A percentile compares a stretch with the other conserved stretches of the same genome.
phyloP scores from a whole-genome alignment of 2,797 vertebrate species.

The Poeciliopsis infans region DNA sequence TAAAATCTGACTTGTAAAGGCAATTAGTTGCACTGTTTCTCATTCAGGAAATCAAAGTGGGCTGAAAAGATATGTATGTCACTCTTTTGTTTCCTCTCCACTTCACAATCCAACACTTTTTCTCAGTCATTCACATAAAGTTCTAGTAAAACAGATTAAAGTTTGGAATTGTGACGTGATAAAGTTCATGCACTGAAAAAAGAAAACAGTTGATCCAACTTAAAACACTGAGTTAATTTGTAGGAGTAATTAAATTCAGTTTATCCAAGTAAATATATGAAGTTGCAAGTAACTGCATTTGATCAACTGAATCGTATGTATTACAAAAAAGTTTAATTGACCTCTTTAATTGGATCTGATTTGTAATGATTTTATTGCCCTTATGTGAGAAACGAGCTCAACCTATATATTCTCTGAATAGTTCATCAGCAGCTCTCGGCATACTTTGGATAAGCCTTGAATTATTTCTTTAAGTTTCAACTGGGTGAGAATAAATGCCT shows the following conservation, averaged over 20 bases:
- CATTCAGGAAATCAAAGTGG: not conserved
- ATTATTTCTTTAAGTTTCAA: not conserved
- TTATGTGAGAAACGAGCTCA: not conserved
- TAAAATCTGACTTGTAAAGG: not conserved
- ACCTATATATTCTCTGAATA: not conserved
- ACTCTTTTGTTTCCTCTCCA: not conserved
- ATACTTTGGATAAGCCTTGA: not conserved
- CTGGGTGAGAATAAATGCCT: not conserved
- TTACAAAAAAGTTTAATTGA: not conserved
- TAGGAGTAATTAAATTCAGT: too few relatives aligned
- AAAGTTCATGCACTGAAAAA: not conserved
- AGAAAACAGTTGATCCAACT: too few relatives aligned
- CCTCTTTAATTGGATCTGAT: not conserved
- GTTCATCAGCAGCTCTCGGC: not conserved
- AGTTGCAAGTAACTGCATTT: not conserved
- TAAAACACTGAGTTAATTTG: too few relatives aligned
- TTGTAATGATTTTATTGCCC: not conserved
- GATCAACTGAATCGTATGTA: not conserved
- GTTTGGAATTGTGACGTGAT: not conserved
- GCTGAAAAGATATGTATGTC: not conserved
- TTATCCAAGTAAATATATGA: too few relatives aligned
- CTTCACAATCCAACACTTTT: not conserved
- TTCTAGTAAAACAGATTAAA: not conserved
- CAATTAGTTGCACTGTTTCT: not conserved
- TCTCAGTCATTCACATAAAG: not conserved